Conservation (phyloP, 1,140 invertebrate genomes). For the Hesperophylax magnus region DNA sequence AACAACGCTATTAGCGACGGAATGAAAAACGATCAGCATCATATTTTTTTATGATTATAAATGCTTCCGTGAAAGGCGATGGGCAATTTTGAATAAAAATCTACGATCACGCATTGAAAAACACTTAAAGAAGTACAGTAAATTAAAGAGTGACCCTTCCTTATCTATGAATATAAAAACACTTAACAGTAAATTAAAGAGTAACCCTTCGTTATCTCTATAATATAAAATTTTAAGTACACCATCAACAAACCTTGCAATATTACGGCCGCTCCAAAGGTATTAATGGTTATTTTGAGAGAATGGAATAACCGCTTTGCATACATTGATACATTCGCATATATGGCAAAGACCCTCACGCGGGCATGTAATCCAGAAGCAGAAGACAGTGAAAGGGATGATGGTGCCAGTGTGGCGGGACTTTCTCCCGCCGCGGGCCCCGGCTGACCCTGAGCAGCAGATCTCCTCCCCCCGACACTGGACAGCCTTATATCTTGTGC, state of each 20-base stretch:
- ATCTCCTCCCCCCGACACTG: neutral
- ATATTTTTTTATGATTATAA: neutral
- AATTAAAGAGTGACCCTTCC: too few species aligned
- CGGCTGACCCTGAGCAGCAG: neutral
- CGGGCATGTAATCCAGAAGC: neutral
- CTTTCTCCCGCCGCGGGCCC: conserved; percentile 41
- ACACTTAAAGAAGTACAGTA: too few species aligned
- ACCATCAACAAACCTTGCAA: too few species aligned
- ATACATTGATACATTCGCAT: neutral
- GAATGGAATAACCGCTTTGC: neutral
- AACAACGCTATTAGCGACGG: neutral
- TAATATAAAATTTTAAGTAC: too few species aligned
- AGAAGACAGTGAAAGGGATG: conserved; percentile 49
- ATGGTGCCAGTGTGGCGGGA: conserved; percentile 28
- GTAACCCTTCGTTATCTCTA: too few species aligned
- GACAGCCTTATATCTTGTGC: neutral
- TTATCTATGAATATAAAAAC: too few species aligned
- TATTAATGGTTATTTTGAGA: neutral
- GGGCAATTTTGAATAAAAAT: too few species aligned
- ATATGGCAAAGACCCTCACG: neutral
- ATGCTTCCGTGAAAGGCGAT: too few species aligned
- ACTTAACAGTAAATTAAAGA: too few species aligned
- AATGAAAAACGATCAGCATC: neutral
- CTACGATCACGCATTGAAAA: too few species aligned
- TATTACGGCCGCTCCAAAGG: neutral